Conservation (phyloP, 2,797 vertebrate species). For the Enteromius anoplus region DNA sequence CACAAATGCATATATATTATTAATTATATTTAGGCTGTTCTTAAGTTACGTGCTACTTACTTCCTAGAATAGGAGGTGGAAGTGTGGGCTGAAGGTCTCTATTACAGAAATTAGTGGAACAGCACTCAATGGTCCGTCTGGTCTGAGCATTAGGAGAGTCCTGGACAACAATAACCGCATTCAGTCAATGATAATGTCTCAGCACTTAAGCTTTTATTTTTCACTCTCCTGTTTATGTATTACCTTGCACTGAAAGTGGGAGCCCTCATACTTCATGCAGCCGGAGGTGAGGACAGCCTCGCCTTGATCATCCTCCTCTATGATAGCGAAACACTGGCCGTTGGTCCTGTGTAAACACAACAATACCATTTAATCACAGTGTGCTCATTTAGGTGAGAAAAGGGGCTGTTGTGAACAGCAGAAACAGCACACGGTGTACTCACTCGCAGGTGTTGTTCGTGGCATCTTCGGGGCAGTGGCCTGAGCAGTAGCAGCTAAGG, state of each 20-base stretch:
- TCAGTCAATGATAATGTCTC: constrained; percentile 3
- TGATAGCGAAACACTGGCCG: constrained; percentile 96
- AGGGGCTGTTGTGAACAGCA: background rate
- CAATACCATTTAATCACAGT: constrained; percentile 34
- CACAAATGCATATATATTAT: background rate
- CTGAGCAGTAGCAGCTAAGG: constrained; percentile 94
- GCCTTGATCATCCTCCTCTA: constrained; percentile 94
- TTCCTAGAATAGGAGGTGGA: constrained; percentile 73
- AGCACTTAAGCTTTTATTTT: background rate
- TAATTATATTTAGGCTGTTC: background rate
- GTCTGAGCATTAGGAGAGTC: constrained; percentile 91
- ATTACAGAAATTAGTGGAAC: constrained; percentile 92
- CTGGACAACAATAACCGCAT: constrained; percentile 66
- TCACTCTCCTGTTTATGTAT: constrained; percentile 22
- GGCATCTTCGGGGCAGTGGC: constrained; percentile 93
- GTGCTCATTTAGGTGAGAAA: background rate
- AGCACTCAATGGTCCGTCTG: constrained; percentile 94
- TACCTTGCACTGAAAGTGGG: constrained; percentile 98
- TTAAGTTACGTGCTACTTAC: constrained; percentile 4
- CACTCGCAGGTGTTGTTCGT: constrained; percentile 97
- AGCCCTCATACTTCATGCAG: constrained; percentile 98
- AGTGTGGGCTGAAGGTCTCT: constrained; percentile 90
- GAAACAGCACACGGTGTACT: constrained; percentile 64
- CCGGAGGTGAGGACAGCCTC: constrained; percentile 88
- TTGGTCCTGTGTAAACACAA: constrained; percentile 85